Conservation (phyloP, 1,140 invertebrate genomes). For the Lepeophtheirus salmonis region DNA sequence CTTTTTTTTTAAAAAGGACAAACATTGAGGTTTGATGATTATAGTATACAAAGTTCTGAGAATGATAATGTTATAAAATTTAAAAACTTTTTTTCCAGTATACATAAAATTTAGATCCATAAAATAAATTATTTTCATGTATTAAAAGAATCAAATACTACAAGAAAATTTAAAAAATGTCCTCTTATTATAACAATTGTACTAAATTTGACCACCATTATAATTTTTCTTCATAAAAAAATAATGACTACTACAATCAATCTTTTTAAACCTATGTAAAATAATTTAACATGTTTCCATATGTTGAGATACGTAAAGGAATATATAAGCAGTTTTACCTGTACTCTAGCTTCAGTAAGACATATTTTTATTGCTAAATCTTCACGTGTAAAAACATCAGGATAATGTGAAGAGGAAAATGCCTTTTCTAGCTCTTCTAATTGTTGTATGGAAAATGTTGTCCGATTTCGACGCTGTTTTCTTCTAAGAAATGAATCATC, state of each 20-base stretch:
- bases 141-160: too few relatives aligned
- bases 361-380: conserved; percentile 97
- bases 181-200: neutral
- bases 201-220: neutral
- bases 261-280: neutral
- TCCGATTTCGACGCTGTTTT: conserved; percentile 84
- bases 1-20: too few relatives aligned
- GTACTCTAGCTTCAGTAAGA: conserved; percentile 85
- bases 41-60: too few relatives aligned
- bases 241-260: neutral
- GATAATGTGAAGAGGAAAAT: conserved; percentile 92
- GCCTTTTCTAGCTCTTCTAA: conserved; percentile 82
- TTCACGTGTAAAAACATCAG: conserved; percentile 90
- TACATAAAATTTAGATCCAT: too few relatives aligned
- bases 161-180: neutral
- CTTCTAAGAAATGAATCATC: conserved; percentile 88
- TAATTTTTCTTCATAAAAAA: neutral
- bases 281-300: neutral
- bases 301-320: neutral
- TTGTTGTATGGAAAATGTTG: conserved; percentile 90
- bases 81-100: too few relatives aligned
- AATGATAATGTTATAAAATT: too few relatives aligned
- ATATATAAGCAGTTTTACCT: conserved; percentile 43
- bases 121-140: too few relatives aligned
- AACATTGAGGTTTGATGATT: too few relatives aligned